These are phyloP conservation scores for Yponomeuta plumbellus DNA, from an alignment of 2,888 invertebrate species.

Conservation along the genomic window DNA sequence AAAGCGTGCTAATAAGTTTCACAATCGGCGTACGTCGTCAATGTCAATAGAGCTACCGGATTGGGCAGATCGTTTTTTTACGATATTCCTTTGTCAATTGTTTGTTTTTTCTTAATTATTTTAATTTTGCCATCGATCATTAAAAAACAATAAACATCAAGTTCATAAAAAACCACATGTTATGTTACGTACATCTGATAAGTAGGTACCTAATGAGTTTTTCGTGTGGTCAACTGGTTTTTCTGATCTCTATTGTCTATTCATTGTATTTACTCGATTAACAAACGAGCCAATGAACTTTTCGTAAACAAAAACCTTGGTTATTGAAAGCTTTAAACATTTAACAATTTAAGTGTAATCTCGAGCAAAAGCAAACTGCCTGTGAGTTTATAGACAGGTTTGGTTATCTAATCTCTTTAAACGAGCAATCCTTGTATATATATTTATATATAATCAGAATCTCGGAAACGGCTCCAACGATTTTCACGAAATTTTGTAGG, in stretches of 20 bases:
- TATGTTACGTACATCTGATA: background rate
- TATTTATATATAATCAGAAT: too few species aligned
- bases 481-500: too few species aligned
- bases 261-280: slow-evolving; percentile 48
- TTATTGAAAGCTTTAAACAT: too few species aligned
- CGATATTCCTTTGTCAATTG: slow-evolving; percentile 5
- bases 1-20: slow-evolving; percentile 2
- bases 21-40: slow-evolving; percentile 5
- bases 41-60: slow-evolving; percentile 7
- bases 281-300: slow-evolving; percentile 33
- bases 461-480: too few species aligned
- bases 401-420: too few species aligned
- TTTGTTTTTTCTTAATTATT: slow-evolving; percentile 1
- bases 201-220: background rate
- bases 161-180: slow-evolving; percentile 9
- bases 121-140: slow-evolving; percentile 8
- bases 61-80: slow-evolving; percentile 7
- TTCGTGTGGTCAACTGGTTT: slow-evolving; percentile 32
- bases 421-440: too few species aligned
- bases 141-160: slow-evolving; percentile 11
- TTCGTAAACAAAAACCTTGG: too few species aligned
- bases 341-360: too few species aligned
- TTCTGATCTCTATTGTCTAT: slow-evolving; percentile 48
- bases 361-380: too few species aligned
- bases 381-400: too few species aligned